Conservation (phyloP, 2,888 invertebrate genomes). For the Caenorhabditis sp. region DNA sequence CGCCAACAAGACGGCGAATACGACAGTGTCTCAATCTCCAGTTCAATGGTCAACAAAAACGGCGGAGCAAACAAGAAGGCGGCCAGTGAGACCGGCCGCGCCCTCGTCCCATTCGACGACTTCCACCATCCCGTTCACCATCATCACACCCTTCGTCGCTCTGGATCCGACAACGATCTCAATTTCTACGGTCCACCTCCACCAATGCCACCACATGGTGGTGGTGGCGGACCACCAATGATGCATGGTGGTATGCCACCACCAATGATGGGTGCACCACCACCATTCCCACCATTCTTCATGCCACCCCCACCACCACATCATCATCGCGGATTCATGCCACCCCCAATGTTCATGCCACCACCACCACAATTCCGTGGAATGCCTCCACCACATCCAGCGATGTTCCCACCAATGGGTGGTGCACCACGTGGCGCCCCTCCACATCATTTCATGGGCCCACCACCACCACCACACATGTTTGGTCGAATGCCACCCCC, state of each 20-base stretch:
- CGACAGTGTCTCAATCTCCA: conserved; percentile 66
- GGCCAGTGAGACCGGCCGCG: conserved; percentile 46
- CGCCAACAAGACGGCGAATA: conserved; percentile 70
- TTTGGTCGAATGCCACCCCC: conserved; percentile 21
- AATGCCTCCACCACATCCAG: conserved; percentile 27
- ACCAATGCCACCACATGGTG: not conserved
- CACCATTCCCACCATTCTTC: conserved; percentile 28
- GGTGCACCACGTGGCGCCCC: conserved; percentile 55
- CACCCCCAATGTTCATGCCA: conserved; percentile 53
- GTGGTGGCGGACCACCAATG: not conserved
- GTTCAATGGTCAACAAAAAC: conserved; percentile 45
- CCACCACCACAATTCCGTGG: conserved; percentile 24
- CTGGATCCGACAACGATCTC: conserved; percentile 48
- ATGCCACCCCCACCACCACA: conserved; percentile 44
- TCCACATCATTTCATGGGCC: conserved; percentile 51
- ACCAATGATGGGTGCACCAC: conserved; percentile 41
- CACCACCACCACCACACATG: conserved; percentile 42
- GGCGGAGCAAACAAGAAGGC: conserved; percentile 55
- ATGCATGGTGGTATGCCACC: conserved; percentile 8
- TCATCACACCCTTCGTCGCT: conserved; percentile 13
- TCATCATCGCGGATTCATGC: no score
- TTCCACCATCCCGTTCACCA: conserved; percentile 2
- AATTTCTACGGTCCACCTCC: conserved; percentile 41
- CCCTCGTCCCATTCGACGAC: conserved; percentile 42
- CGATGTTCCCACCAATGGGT: conserved; percentile 14